These are phyloP conservation scores for Choloepus didactylus DNA, from an alignment of 2,797 vertebrate species.

Conservation along the genomic window DNA sequence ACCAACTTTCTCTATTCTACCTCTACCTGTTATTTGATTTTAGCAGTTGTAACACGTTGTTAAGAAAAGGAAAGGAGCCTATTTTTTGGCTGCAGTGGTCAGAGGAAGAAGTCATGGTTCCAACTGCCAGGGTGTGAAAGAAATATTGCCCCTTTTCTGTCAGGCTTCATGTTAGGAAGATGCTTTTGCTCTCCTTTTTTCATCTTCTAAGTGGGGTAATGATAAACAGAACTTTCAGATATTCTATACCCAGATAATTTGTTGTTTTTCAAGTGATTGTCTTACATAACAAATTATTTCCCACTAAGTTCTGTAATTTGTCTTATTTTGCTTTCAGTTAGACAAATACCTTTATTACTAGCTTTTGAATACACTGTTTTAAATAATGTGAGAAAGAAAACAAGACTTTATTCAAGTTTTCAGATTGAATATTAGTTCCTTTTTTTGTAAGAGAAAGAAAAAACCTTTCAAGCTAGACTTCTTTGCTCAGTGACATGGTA, in stretches of 20 bases:
- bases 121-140: not conserved
- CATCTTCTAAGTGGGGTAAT: not conserved
- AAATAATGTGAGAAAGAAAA: not conserved
- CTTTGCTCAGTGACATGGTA: conserved; percentile 20
- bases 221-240: conserved; percentile 31
- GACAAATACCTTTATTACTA: not conserved
- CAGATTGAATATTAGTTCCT: not conserved
- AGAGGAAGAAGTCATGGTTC: not conserved
- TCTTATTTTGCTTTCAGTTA: conserved; percentile 35
- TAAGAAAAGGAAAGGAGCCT: not conserved
- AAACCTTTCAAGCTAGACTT: conserved; percentile 16
- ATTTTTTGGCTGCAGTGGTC: not conserved
- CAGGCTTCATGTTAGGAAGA: not conserved
- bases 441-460: conserved; percentile 2
- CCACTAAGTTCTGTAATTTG: not conserved
- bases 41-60: not conserved
- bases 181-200: not conserved
- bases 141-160: not conserved
- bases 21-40: not conserved
- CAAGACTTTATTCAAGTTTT: not conserved
- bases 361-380: conserved; percentile 3
- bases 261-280: conserved; percentile 17
- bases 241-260: not conserved
- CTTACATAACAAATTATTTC: not conserved
- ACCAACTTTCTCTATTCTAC: not conserved